Base-by-base conservation (phyloP, 2,113 vertebrate genomes). In the Dipodomys ordii region DNA sequence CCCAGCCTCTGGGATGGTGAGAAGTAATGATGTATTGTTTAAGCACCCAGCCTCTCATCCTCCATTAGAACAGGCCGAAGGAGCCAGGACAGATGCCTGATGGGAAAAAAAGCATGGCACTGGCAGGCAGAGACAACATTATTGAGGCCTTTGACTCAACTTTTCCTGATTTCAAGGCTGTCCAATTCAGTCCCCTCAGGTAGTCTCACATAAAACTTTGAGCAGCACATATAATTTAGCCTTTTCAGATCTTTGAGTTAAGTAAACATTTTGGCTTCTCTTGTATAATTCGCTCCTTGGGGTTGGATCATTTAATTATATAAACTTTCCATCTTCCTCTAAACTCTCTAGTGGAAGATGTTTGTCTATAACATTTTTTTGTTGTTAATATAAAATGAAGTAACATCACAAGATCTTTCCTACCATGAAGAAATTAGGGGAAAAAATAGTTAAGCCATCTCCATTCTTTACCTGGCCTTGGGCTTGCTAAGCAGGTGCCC, bases 181-280 rank as follows among this genome's bases (percentile, higher is more conserved):
- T 60, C 69, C 22, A 39, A 15, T 46, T 65, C 27, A 35, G 35
- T 23, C 2, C 18, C 57, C 46, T 46, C n/a, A 53, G 32, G 44
- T 6, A 32, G 23, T 60, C 35, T 87, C 73, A 77, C 46, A 49
- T 53, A 83, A 84, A 84, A 12, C 78, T 83, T 81, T 32, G 77
- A 73, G 81, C 20, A 78, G 82, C 73, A 87, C 10, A 2, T 28
- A 18, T 57, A 72, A 93, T n/a, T 77, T 69, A 77, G 35, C 27
- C 46, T 69, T 83, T 80, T 73, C 69, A 88, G 53, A 90, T 83
- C 46, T 90, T 65, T 12, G 46, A 85, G 79, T 87, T 82, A 74
- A 67, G 6, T 30, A 90, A 77, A 93, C 78, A 82, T 4, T 18
- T 19, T 28, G 74, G 64, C 46, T 79, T 94, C 65, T 92, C 30